Percentiles rank a stretch among this genome's conserved stretches.
These are phyloP conservation scores for Phylloscopus trochilus DNA, from an alignment of 2,113 vertebrate genomes.

Conservation along the genomic window DNA sequence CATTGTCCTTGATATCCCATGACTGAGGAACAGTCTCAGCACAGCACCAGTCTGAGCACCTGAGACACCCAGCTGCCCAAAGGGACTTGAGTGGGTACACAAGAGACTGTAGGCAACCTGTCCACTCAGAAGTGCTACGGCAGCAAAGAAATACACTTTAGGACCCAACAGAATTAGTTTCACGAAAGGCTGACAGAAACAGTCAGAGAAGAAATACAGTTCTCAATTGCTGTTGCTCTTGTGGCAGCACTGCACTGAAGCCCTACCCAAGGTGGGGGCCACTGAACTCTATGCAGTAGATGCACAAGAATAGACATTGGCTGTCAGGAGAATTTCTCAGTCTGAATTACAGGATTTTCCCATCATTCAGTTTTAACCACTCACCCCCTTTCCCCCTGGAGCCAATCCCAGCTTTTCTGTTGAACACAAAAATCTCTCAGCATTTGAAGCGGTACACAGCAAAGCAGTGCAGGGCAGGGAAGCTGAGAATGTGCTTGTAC, in stretches of 20 bases:
- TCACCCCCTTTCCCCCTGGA: not conserved
- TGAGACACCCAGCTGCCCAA: not conserved
- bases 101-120: not conserved
- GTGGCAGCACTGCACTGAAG: not conserved
- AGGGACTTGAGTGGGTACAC: rapidly evolving
- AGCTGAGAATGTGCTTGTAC: not conserved
- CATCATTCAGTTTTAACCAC: not conserved
- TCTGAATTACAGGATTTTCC: not conserved
- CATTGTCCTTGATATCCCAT: not conserved
- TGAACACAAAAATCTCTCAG: not conserved
- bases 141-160: not conserved
- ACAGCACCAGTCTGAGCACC: not conserved
- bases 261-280: not conserved
- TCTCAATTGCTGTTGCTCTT: not conserved
- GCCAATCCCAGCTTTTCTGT: not conserved
- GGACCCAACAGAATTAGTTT: not conserved
- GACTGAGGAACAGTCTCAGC: not conserved
- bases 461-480: not conserved
- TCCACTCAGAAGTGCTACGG: not conserved
- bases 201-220: not conserved
- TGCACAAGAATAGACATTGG: rapidly evolving
- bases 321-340: not conserved
- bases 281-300: not conserved
- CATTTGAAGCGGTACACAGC: not conserved
- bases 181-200: not conserved